phyloP scores from a whole-genome alignment of 2,113 vertebrate species.

The Edolisoma coerulescens region DNA sequence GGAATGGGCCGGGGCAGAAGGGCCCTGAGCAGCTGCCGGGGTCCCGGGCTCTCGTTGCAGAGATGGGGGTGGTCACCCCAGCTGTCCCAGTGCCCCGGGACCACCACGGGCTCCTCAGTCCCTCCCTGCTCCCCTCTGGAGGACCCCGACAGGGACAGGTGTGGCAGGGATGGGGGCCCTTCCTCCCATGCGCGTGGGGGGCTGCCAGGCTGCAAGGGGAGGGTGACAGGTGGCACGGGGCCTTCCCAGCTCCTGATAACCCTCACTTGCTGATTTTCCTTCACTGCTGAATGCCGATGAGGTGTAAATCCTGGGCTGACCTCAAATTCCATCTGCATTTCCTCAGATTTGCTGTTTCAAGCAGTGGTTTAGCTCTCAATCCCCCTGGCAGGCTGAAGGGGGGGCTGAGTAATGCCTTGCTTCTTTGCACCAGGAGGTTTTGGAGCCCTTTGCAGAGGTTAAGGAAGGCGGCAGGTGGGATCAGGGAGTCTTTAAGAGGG shows the following conservation, averaged over 20 bases:
- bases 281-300: background rate
- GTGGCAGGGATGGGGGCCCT: background rate
- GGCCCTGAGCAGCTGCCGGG: background rate
- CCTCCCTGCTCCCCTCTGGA: background rate
- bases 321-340: background rate
- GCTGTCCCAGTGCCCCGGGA: background rate
- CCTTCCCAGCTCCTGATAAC: background rate
- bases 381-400: background rate
- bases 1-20: background rate
- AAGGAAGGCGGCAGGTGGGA: background rate
- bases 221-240: background rate
- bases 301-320: background rate
- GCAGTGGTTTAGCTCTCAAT: background rate
- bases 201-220: background rate
- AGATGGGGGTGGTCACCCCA: background rate
- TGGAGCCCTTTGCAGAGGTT: background rate
- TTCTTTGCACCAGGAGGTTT: background rate
- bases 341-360: background rate
- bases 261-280: background rate
- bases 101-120: accelerated
- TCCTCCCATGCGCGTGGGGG: accelerated
- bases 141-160: accelerated
- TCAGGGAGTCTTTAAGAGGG: background rate
- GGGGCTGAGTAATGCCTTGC: background rate
- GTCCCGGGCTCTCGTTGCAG: background rate